Percentiles rank a stretch among this genome's conserved stretches.
Conservation (phyloP, 2,888 invertebrate species). For the Beris chalybata region DNA sequence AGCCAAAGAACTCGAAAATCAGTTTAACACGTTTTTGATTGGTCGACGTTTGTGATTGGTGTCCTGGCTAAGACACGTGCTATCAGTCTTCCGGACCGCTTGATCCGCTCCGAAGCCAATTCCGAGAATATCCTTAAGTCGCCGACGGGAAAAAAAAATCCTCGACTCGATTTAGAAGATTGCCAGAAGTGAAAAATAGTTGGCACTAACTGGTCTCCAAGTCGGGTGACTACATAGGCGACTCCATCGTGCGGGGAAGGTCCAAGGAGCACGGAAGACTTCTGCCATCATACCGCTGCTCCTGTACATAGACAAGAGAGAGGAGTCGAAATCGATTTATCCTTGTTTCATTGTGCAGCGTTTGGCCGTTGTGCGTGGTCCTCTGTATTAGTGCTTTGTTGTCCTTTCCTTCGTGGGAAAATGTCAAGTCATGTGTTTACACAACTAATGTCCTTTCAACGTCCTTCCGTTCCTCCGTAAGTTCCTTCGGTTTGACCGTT, state of each 20-base stretch:
- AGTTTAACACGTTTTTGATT: too few species aligned
- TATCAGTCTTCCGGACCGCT: too few species aligned
- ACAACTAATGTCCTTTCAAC: constrained; percentile 31
- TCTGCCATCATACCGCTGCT: background rate
- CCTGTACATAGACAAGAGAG: constrained; percentile 2
- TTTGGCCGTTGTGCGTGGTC: constrained; percentile 2
- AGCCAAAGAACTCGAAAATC: too few species aligned
- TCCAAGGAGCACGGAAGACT: background rate
- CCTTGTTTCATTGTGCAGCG: constrained; percentile 10
- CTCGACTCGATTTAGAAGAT: too few species aligned
- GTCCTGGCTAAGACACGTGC: too few species aligned
- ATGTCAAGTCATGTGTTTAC: constrained; percentile 36
- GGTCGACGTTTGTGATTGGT: too few species aligned
- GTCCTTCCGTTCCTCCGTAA: constrained; percentile 6
- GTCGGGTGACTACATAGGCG: constrained; percentile 1
- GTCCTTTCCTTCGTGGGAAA: constrained; percentile 22
- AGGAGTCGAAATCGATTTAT: constrained; percentile 27
- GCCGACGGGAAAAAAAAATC: too few species aligned
- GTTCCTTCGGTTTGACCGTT: constrained; percentile 13
- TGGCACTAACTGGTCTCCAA: constrained; percentile 10
- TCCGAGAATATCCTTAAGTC: too few species aligned
- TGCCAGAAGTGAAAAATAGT: background rate
- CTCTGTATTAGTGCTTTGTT: constrained; percentile 23
- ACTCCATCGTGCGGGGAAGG: too few species aligned
- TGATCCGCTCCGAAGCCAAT: too few species aligned